A percentile compares a stretch with the other conserved stretches of the same genome.
Conservation (phyloP, 2,113 vertebrate genomes). For the Dasyurus viverrinus region DNA sequence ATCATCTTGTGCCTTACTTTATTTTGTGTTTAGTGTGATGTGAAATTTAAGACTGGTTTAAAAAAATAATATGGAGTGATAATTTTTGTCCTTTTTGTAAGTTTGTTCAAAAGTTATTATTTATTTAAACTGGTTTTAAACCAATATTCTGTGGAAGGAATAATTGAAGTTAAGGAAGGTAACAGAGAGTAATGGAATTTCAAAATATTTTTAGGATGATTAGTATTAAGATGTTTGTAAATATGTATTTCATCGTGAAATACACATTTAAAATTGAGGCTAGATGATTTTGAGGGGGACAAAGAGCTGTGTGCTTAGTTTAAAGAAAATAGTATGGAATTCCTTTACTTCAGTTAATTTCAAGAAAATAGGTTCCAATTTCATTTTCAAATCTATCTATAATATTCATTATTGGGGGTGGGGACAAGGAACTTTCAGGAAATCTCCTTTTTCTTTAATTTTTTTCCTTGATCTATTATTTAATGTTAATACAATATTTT, state of each 20-base stretch:
- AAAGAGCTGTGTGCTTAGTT: background rate
- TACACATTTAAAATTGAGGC: background rate
- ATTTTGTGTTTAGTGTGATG: background rate
- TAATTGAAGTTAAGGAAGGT: background rate
- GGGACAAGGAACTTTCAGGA: background rate
- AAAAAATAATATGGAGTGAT: background rate
- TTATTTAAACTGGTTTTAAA: conserved; percentile 34
- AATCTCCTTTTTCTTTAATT: background rate
- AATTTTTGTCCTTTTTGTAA: conserved; percentile 27
- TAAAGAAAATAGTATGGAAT: background rate
- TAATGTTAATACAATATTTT: conserved; percentile 21
- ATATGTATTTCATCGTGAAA: conserved; percentile 16
- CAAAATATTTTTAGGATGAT: conserved; percentile 22
- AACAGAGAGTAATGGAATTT: background rate
- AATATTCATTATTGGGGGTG: background rate
- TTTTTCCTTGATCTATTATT: conserved; percentile 25
- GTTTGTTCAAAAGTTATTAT: conserved; percentile 22
- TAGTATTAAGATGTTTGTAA: background rate
- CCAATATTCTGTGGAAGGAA: background rate
- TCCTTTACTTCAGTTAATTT: background rate
- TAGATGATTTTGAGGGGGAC: background rate
- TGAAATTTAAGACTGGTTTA: background rate
- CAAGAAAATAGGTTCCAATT: background rate
- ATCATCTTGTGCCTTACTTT: background rate
- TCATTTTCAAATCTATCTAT: background rate